Evolutionary conservation across 2,888 invertebrate genomes (phyloP).

Genomic region (Peribatodes rhomboidaria): DNA sequence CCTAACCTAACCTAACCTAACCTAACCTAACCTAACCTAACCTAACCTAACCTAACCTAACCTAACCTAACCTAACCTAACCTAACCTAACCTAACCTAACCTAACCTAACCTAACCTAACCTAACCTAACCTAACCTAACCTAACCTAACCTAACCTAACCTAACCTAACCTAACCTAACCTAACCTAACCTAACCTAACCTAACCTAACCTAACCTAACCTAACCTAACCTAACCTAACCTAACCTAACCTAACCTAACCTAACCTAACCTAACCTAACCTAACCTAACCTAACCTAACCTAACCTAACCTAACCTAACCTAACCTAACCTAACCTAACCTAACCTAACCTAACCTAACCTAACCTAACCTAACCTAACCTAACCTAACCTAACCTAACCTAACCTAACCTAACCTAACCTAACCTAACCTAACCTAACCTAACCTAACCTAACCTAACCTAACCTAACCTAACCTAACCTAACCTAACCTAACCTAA

Average conservation of each 20-base stretch:
- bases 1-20: slow-evolving; percentile 47
- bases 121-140: slow-evolving; percentile 12
- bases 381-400: slow-evolving; percentile 12
- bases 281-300: slow-evolving; percentile 12
- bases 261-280: slow-evolving; percentile 10
- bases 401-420: slow-evolving; percentile 12
- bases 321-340: background rate
- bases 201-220: slow-evolving; percentile 11
- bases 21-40: slow-evolving; percentile 43
- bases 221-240: slow-evolving; percentile 12
- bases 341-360: slow-evolving; percentile 17
- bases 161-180: slow-evolving; percentile 12
- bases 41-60: slow-evolving; percentile 40
- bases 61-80: slow-evolving; percentile 40
- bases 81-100: slow-evolving; percentile 34
- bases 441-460: slow-evolving; percentile 12
- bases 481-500: slow-evolving; percentile 7
- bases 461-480: slow-evolving; percentile 5
- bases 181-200: slow-evolving; percentile 12
- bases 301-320: slow-evolving; percentile 12
- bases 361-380: slow-evolving; percentile 12
- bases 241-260: slow-evolving; percentile 12
- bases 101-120: slow-evolving; percentile 33
- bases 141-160: slow-evolving; percentile 12
- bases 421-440: slow-evolving; percentile 12